phyloP scores from a whole-genome alignment of 2,113 vertebrate genomes.

The Uria lomvia region DNA sequence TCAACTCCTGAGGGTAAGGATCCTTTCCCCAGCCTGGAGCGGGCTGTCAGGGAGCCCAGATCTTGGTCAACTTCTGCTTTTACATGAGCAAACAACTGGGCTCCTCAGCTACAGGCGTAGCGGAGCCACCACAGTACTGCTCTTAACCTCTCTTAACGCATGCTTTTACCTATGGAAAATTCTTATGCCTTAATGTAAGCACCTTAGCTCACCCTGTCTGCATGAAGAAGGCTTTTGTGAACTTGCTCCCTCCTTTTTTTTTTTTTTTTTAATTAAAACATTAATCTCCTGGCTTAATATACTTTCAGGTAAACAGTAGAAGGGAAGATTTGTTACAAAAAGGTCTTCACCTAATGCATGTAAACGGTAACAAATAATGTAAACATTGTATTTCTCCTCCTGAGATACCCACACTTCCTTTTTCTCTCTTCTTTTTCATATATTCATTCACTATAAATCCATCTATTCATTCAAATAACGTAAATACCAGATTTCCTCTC shows the following conservation, averaged over 20 bases:
- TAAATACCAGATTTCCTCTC: not conserved
- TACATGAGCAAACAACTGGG: accelerated
- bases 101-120: not conserved
- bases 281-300: not conserved
- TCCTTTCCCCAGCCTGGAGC: accelerated
- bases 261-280: not conserved
- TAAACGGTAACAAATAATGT: not conserved
- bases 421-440: not conserved
- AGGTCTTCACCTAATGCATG: not conserved
- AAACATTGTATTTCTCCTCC: not conserved
- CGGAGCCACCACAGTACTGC: not conserved
- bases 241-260: not conserved
- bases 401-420: not conserved
- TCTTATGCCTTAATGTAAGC: not conserved
- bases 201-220: not conserved
- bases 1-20: not conserved
- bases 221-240: not conserved
- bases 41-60: accelerated
- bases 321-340: not conserved
- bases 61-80: not conserved
- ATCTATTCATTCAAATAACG: not conserved
- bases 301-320: not conserved
- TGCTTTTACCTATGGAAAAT: not conserved
- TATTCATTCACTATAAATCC: not conserved
- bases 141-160: too few relatives aligned